These are phyloP conservation scores for Mormyrus lacerda DNA, from an alignment of 2,113 vertebrate genomes.

Conservation along the genomic window DNA sequence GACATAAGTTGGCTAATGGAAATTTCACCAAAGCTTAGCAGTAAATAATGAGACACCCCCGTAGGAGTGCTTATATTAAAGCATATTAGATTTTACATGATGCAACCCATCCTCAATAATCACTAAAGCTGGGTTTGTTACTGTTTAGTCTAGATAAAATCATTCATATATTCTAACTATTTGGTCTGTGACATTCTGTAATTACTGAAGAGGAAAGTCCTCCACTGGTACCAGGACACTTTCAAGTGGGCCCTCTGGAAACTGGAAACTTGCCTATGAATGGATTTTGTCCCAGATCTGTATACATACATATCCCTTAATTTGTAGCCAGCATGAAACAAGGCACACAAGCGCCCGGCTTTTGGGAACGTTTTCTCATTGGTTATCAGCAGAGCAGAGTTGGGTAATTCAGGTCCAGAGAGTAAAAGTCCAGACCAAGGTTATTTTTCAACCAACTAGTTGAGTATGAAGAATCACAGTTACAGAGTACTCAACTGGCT, in stretches of 20 bases:
- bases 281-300: not conserved
- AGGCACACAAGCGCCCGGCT: not conserved
- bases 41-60: not conserved
- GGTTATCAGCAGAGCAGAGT: not conserved
- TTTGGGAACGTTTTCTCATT: not conserved
- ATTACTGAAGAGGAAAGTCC: not conserved
- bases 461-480: not conserved
- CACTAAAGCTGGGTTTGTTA: not conserved
- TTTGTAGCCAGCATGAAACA: not conserved
- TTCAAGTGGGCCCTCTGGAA: not conserved
- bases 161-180: not conserved
- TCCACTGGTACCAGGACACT: not conserved
- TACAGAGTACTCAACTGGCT: not conserved
- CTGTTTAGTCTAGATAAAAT: not conserved
- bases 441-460: not conserved
- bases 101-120: not conserved
- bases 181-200: not conserved
- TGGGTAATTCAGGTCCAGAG: not conserved
- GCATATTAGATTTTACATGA: not conserved
- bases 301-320: not conserved
- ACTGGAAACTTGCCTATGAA: not conserved
- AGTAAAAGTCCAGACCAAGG: not conserved
- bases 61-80: not conserved
- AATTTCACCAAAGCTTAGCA: not conserved
- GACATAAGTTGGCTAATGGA: not conserved